These are phyloP conservation scores for Scolanthus callimorphus DNA, from an alignment of 92 coral and sea anemone species.

Conservation along the genomic window DNA sequence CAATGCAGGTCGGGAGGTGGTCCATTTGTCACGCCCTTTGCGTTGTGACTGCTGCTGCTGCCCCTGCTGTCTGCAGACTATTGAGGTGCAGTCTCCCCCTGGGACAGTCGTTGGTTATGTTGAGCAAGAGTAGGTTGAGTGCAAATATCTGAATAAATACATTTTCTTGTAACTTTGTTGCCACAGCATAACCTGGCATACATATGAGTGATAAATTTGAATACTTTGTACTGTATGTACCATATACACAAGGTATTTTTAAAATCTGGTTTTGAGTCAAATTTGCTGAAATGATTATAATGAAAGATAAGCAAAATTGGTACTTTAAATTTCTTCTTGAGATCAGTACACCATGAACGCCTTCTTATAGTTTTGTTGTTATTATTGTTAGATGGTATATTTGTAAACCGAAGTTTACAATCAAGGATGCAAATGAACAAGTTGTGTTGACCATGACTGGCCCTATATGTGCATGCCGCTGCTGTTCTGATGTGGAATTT, in stretches of 20 bases:
- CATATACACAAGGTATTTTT: too few species aligned
- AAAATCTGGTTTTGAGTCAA: too few species aligned
- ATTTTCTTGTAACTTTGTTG: too few species aligned
- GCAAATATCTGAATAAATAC: not conserved
- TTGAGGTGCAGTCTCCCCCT: constrained; percentile 90
- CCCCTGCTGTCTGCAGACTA: constrained; percentile 87
- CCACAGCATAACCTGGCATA: too few species aligned
- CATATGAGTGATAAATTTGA: too few species aligned
- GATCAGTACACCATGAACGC: too few species aligned
- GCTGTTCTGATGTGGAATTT: constrained; percentile 83
- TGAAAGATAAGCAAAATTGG: too few species aligned
- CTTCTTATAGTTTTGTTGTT: too few species aligned
- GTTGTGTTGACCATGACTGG: constrained; percentile 69
- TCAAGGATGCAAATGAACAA: constrained; percentile 69
- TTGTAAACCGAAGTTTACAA: constrained; percentile 73
- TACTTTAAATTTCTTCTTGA: too few species aligned
- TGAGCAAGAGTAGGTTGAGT: constrained; percentile 38
- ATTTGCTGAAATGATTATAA: too few species aligned
- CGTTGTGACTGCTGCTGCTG: constrained; percentile 87
- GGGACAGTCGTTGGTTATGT: constrained; percentile 87
- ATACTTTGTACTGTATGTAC: too few species aligned
- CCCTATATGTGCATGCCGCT: constrained; percentile 88
- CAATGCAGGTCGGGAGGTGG: constrained; percentile 83
- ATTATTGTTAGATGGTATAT: constrained; percentile 87
- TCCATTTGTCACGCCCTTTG: constrained; percentile 88